These are phyloP conservation scores for Fabriciana adippe DNA, from an alignment of 2,888 invertebrate genomes.

Conservation along the genomic window DNA sequence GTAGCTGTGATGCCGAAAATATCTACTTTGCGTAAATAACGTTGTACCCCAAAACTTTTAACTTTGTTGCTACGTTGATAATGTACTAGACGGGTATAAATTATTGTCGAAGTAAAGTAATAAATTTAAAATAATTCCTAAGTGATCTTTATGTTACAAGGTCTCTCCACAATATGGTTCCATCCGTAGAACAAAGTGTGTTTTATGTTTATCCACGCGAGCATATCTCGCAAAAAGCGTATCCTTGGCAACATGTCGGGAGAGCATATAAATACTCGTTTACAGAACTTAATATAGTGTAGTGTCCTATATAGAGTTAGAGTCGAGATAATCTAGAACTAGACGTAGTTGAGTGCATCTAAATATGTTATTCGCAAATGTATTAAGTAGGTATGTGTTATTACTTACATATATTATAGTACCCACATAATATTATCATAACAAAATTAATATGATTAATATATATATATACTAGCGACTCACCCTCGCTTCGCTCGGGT, in stretches of 20 bases:
- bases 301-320: too few species aligned
- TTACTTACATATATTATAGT: not conserved
- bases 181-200: constrained; percentile 23
- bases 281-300: not conserved
- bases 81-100: not conserved
- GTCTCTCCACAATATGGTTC: constrained; percentile 28
- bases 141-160: constrained; percentile 24
- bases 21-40: too few species aligned
- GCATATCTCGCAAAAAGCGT: constrained; percentile 30
- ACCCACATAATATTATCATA: too few species aligned
- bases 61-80: constrained; percentile 6
- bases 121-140: constrained; percentile 10
- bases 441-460: too few species aligned
- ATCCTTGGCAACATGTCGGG: constrained; percentile 18
- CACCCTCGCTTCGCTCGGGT: too few species aligned
- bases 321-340: too few species aligned
- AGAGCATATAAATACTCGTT: not conserved
- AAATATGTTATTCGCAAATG: not conserved
- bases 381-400: not conserved
- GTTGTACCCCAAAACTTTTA: too few species aligned
- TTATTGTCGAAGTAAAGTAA: constrained; percentile 19
- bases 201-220: constrained; percentile 35
- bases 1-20: too few species aligned
- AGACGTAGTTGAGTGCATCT: too few species aligned
- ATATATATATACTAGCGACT: too few species aligned